Base-by-base conservation (phyloP, 2,797 vertebrate species). In the Phrynocephalus vlangalii region DNA sequence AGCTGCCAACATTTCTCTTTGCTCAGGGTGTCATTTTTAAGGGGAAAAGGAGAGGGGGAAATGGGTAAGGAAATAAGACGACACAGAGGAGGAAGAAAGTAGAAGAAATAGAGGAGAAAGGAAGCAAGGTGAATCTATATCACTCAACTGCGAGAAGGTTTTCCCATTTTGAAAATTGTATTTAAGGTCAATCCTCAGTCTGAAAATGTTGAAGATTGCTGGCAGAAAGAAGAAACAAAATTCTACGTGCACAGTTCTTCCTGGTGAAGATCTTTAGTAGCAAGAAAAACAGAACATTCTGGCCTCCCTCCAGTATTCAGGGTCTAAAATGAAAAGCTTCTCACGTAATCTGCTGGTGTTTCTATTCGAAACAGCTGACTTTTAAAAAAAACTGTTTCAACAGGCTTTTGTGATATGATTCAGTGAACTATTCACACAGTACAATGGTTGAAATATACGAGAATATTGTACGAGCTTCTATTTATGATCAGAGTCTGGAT, bases 401-500 rank as follows among this genome's bases (percentile, higher is more conserved):
- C 15, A 20, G 48, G 78, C 18, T 79, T 56, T 56, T 70, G 56
- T 68, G 22, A 50, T 22, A 71, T 77, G 56, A 33, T 63, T 68
- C 24, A 50, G 28, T 3, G 60, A 56, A 80, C 16, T 38, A 68
- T 26, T 63, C 75, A 13, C 63, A 26, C 44, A 83, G 33, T 83
- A 48, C 66, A 63, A 83, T 56, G 16, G 26, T 3, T 52, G 30
- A 82, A 81, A 81, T 50, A 33, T 18, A 33, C 73, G 60, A 56
- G 67, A 71, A 20, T 5, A 67, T 20, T 71, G 67, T 5, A 81
- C 75, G 48, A 67, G 0, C 16, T n/a, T 67, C 44, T 81, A 18
- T 84, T 88, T 76, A 60, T 60, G 71, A 56, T 76, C 70, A 76
- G 60, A 76, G 6, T 67, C 18, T 33, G 89, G 87, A 5, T 24